Conservation (phyloP, 1,140 invertebrate species). For the Daktulosphaira vitifoliae region DNA sequence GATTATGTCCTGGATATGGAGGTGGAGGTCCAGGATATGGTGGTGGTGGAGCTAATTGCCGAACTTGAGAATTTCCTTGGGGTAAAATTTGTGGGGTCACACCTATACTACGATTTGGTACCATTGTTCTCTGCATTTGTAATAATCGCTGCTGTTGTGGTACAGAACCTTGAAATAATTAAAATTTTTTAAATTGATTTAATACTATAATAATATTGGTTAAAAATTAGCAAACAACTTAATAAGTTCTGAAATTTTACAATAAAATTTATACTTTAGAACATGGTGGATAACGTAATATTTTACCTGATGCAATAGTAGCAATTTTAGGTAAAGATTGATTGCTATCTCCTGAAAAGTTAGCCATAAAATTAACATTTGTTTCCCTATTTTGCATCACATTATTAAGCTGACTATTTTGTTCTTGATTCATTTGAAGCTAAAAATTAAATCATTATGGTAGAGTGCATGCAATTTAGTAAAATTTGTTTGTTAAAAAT, state of each 20-base stretch:
- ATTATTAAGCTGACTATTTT: constrained; percentile 14
- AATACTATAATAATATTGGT: neutral
- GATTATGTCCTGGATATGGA: constrained; percentile 51
- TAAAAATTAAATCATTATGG: neutral
- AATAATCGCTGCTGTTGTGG: constrained; percentile 23
- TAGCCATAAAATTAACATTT: constrained; percentile 18
- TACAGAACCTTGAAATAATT: constrained; percentile 36
- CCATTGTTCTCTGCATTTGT: constrained; percentile 15
- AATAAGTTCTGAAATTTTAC: neutral
- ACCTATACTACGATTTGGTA: constrained; percentile 13
- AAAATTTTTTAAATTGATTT: no score
- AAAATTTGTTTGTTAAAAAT: no score
- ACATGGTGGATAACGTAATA: no score
- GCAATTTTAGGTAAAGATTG: constrained; percentile 18
- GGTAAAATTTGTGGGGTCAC: constrained; percentile 43
- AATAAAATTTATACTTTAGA: no score
- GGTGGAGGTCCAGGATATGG: constrained; percentile 55
- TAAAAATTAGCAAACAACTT: neutral
- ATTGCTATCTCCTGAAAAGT: constrained; percentile 5
- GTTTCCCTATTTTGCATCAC: constrained; percentile 27
- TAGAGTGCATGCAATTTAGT: neutral
- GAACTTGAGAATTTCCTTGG: constrained; percentile 8
- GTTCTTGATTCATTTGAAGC: constrained; percentile 22
- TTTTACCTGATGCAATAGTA: constrained; percentile 11
- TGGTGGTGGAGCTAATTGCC: constrained; percentile 45